phyloP scores from a whole-genome alignment of 1,140 invertebrate genomes.

The Hyles vespertilio region DNA sequence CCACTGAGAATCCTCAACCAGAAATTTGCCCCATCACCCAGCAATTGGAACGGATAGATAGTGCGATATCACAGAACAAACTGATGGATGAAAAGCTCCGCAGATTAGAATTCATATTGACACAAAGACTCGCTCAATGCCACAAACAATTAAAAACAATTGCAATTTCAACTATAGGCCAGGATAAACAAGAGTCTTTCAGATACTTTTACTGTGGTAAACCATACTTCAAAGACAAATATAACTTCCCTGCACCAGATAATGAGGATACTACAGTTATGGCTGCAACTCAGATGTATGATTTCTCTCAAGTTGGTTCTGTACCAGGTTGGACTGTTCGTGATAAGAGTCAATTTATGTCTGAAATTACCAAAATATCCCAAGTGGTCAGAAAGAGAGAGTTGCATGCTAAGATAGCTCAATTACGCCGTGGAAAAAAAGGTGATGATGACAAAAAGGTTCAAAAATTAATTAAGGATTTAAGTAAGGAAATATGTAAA shows the following conservation, averaged over 20 bases:
- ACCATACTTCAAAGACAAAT: slow-evolving; percentile 60
- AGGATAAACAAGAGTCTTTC: slow-evolving; percentile 34
- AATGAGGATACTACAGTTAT: slow-evolving; percentile 55
- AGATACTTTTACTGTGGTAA: slow-evolving; percentile 48
- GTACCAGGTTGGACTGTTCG: slow-evolving; percentile 56
- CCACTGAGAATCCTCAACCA: too few species aligned
- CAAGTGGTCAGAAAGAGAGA: slow-evolving; percentile 35
- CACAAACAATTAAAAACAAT: slow-evolving; percentile 30
- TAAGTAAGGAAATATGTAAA: slow-evolving; percentile 32
- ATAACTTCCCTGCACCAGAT: slow-evolving; percentile 45
- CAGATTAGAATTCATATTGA: slow-evolving; percentile 41
- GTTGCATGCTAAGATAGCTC: slow-evolving; percentile 35
- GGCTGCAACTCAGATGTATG: slow-evolving; percentile 49
- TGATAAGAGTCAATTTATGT: slow-evolving; percentile 49
- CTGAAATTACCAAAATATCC: slow-evolving; percentile 42
- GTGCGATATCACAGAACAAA: slow-evolving; percentile 45
- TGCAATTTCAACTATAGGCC: slow-evolving; percentile 16
- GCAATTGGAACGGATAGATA: slow-evolving; percentile 39
- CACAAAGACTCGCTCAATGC: slow-evolving; percentile 38
- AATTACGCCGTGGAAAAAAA: slow-evolving; percentile 35
- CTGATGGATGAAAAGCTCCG: slow-evolving; percentile 48
- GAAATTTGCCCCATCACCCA: not conserved
- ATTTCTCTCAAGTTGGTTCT: slow-evolving; percentile 41
- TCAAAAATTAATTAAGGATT: slow-evolving; percentile 29
- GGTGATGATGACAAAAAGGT: slow-evolving; percentile 22